Evolutionary conservation across 2,113 vertebrate species (phyloP).

Genomic region (Micromys minutus): DNA sequence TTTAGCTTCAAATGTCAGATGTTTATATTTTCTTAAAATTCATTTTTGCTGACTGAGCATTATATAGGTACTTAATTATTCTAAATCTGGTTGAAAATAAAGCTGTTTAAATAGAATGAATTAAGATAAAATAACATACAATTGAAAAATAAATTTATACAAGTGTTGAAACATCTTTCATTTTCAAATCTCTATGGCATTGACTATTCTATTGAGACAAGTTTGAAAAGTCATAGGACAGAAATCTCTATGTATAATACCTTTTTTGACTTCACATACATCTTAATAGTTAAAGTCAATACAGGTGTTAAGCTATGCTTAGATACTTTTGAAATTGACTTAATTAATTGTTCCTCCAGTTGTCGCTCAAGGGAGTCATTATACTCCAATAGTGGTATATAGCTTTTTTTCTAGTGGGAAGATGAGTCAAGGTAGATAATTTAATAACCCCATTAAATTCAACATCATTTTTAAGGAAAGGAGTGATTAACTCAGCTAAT

Average conservation of each 20-base stretch:
- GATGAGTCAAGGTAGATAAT: background rate
- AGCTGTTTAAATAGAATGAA: slow-evolving; percentile 8
- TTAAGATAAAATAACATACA: background rate
- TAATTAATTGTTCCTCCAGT: background rate
- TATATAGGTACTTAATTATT: background rate
- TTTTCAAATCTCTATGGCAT: background rate
- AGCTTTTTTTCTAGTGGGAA: background rate
- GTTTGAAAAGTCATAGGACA: background rate
- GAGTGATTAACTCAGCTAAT: background rate
- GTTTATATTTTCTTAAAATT: background rate
- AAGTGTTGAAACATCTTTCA: background rate
- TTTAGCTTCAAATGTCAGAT: background rate
- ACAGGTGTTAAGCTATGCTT: slow-evolving; percentile 13
- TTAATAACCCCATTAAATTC: background rate
- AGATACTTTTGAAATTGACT: background rate
- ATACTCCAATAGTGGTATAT: background rate
- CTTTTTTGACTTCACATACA: background rate
- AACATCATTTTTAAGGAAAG: background rate
- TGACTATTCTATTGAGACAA: slow-evolving; percentile 12
- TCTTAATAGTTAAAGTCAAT: slow-evolving; percentile 57
- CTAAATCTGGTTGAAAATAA: slow-evolving; percentile 44
- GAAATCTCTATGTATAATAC: background rate
- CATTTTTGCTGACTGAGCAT: background rate
- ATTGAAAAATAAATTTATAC: slow-evolving; percentile 1
- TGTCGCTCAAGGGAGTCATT: background rate